Conservation (phyloP, 2,888 invertebrate genomes). For the Augochlorella aurata region DNA sequence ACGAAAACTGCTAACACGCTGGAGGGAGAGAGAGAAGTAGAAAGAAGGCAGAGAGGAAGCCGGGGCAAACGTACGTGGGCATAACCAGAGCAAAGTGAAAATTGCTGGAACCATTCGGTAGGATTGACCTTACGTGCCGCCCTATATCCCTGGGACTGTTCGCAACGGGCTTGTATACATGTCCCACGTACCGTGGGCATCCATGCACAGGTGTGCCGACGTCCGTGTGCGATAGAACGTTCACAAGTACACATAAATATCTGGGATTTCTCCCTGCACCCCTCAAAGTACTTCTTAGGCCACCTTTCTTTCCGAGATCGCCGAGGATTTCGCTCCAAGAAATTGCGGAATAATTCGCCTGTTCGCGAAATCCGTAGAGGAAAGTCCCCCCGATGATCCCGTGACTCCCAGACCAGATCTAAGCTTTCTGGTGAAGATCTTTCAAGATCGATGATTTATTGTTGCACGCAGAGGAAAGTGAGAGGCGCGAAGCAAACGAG, state of each 20-base stretch:
- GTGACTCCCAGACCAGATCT: not conserved
- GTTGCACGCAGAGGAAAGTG: not conserved
- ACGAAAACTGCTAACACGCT: constrained; percentile 1
- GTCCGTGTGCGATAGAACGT: constrained; percentile 36
- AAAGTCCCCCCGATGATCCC: constrained; percentile 18
- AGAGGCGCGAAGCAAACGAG: not conserved
- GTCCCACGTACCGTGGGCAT: constrained; percentile 27
- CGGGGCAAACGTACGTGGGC: constrained; percentile 61
- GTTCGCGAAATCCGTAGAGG: constrained; percentile 33
- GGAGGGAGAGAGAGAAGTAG: constrained; percentile 7
- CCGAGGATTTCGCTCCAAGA: constrained; percentile 44
- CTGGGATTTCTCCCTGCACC: constrained; percentile 49
- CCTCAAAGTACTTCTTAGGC: constrained; percentile 45
- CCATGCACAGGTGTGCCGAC: constrained; percentile 14
- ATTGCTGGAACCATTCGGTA: constrained; percentile 72
- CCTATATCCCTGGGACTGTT: constrained; percentile 54
- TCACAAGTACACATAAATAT: constrained; percentile 67
- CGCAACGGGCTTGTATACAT: constrained; percentile 34
- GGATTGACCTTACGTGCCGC: constrained; percentile 68
- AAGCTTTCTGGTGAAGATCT: not conserved
- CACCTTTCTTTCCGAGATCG: constrained; percentile 53
- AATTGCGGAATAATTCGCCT: constrained; percentile 49
- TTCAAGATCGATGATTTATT: not conserved
- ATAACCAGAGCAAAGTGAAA: constrained; percentile 75
- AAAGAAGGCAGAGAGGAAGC: constrained; percentile 34